Evolutionary conservation across 2,113 vertebrate species (phyloP), one percentile per base, ranked within the genome.

Genomic region (Rana temporaria): DNA sequence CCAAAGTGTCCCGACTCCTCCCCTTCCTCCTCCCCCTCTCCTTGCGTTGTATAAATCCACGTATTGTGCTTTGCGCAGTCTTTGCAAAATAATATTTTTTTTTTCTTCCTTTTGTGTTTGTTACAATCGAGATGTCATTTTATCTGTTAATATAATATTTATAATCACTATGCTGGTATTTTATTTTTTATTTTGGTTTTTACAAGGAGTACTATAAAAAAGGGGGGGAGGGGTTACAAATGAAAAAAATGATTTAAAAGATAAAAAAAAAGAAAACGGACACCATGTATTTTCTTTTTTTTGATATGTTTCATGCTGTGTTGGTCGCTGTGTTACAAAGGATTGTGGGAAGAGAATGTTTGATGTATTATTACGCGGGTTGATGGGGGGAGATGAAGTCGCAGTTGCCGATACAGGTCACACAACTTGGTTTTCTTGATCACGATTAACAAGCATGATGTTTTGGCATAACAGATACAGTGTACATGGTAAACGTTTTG

Each of bases 101-200:
- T 71, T 81, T 64, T 19, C 30, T 52, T 60, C 55, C 34, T 8
- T 60, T 56, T 79, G 64, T 79, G 77, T 82, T 64, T 82, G 60
- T 82, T 82, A 74, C 48, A 56, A 82, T 75, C 14, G 60, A 82
- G 80, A 74, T 82, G 80, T 82, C 80, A 82, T 82, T 82, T 66
- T 82, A 82, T 82, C 80, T 82, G 80, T 82, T 74, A 82, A 82
- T 82, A 74, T 81, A 78, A 78, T 78, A 82, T 82, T 82, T 82
- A 82, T 82, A 82, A 82, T 82, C 80, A 74, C 62, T 5, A 82
- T 82, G 80, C 80, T 82, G 80, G 80, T 65, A 65, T 66, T 56
- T 79, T 68, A 69, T 69, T 52, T 78, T 69, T 38, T 34, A 32
- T 73, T 73, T 48, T 48, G 42, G 42, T 48, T 48, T 80, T 70